phyloP scores from a whole-genome alignment of 2,888 invertebrate species.

The Spatulosminthurus flaviceps region DNA sequence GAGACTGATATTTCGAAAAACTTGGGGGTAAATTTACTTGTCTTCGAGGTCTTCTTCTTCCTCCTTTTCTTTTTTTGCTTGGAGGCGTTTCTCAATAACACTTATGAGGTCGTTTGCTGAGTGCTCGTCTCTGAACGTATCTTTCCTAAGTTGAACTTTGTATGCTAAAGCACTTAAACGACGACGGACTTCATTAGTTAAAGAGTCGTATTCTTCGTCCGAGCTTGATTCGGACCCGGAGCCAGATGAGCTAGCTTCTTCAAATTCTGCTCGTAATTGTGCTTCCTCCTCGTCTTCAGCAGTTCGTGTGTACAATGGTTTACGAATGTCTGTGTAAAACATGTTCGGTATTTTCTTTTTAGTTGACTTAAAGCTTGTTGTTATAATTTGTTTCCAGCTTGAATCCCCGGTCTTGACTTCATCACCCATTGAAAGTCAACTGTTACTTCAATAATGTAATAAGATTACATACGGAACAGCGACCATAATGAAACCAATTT shows the following conservation, averaged over 20 bases:
- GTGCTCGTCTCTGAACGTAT: background rate
- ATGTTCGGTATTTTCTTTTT: too few species aligned
- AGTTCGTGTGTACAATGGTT: too few species aligned
- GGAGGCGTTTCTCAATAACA: background rate
- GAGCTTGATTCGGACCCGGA: background rate
- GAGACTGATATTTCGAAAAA: background rate
- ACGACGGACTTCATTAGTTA: background rate
- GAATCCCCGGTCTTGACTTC: too few species aligned
- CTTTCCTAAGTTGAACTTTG: background rate
- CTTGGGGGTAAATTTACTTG: background rate
- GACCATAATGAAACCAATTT: too few species aligned
- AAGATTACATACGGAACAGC: too few species aligned
- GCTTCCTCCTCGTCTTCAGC: too few species aligned
- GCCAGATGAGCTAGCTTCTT: background rate
- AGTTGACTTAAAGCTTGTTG: too few species aligned
- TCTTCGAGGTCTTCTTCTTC: background rate
- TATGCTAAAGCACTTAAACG: slow-evolving; percentile 7
- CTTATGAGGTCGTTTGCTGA: background rate
- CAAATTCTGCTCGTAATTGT: too few species aligned
- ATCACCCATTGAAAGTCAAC: too few species aligned
- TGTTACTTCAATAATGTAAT: too few species aligned
- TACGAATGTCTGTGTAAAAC: too few species aligned
- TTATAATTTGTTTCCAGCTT: too few species aligned
- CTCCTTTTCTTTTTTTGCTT: background rate
- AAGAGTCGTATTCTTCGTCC: background rate